Conservation (phyloP, 2,797 vertebrate genomes). For the Streptopelia turtur region DNA sequence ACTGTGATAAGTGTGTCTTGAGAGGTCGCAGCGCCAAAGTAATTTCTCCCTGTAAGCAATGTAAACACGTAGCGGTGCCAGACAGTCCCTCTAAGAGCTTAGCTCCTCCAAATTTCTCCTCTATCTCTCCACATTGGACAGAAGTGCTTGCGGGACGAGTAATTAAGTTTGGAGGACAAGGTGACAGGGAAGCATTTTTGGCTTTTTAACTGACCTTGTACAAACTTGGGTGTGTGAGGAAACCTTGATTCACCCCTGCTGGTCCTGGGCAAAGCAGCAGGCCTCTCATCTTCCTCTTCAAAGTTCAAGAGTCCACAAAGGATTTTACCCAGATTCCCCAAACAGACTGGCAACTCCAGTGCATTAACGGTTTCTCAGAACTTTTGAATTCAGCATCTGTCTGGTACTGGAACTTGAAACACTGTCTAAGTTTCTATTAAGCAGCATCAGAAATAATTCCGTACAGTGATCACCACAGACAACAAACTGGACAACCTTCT, state of each 20-base stretch:
- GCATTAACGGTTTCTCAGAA: background rate
- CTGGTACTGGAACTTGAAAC: background rate
- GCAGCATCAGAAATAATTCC: background rate
- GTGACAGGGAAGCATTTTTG: background rate
- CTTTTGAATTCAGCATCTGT: background rate
- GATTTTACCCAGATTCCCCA: background rate
- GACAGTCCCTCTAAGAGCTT: background rate
- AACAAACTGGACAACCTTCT: background rate
- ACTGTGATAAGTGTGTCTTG: background rate
- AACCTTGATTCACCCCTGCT: background rate
- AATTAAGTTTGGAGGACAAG: background rate
- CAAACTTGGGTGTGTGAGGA: background rate
- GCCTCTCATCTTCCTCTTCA: background rate
- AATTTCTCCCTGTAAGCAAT: background rate
- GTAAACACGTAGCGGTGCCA: background rate
- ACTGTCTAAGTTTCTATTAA: background rate
- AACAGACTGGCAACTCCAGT: background rate
- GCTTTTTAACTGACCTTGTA: background rate
- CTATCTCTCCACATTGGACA: background rate
- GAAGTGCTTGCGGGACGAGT: background rate
- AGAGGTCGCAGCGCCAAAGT: background rate
- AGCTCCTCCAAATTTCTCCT: accelerated
- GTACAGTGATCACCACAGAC: background rate
- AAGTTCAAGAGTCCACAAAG: background rate
- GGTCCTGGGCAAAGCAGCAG: background rate